A percentile compares a stretch with the other conserved stretches of the same genome.
phyloP scores from a whole-genome alignment of 2,797 vertebrate genomes.

The Apogon talboti region DNA sequence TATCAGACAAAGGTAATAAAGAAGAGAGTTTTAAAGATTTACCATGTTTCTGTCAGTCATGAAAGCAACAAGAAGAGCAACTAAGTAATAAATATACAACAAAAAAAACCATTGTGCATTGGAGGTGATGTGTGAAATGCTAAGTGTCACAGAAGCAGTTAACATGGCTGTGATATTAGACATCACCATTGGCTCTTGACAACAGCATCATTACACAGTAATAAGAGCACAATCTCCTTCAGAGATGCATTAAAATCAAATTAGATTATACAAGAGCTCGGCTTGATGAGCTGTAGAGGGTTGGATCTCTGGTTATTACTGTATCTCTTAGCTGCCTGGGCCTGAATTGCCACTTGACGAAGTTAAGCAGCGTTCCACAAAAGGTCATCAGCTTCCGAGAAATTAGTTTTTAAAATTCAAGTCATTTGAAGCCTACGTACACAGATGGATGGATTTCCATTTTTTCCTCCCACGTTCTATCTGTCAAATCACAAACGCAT shows the following conservation, averaged over 20 bases:
- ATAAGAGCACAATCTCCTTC: conserved; percentile 83
- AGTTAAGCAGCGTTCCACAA: conserved; percentile 80
- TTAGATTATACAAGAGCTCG: conserved; percentile 83
- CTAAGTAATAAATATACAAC: conserved; percentile 68
- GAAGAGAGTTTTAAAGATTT: conserved; percentile 64
- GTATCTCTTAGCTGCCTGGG: conserved; percentile 75
- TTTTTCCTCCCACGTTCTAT: conserved; percentile 47
- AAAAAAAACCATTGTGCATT: conserved; percentile 54
- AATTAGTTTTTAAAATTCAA: conserved; percentile 82
- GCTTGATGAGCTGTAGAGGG: conserved; percentile 78
- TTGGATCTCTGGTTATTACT: conserved; percentile 77
- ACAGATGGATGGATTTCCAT: conserved; percentile 64
- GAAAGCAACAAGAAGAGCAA: conserved; percentile 68
- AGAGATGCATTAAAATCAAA: conserved; percentile 88
- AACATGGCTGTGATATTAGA: conserved; percentile 81
- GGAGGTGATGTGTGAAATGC: conserved; percentile 70
- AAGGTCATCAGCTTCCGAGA: conserved; percentile 86
- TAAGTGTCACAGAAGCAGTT: conserved; percentile 84
- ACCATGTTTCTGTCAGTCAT: conserved; percentile 71
- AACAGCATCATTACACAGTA: conserved; percentile 87
- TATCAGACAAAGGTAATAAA: conserved; percentile 79
- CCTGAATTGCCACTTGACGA: conserved; percentile 84
- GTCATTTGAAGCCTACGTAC: conserved; percentile 77
- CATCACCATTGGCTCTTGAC: conserved; percentile 82
- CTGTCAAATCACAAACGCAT: conserved; percentile 73